These are phyloP conservation scores for Caenorhabditis panamensis DNA, from an alignment of 2,888 invertebrate species.

Conservation along the genomic window DNA sequence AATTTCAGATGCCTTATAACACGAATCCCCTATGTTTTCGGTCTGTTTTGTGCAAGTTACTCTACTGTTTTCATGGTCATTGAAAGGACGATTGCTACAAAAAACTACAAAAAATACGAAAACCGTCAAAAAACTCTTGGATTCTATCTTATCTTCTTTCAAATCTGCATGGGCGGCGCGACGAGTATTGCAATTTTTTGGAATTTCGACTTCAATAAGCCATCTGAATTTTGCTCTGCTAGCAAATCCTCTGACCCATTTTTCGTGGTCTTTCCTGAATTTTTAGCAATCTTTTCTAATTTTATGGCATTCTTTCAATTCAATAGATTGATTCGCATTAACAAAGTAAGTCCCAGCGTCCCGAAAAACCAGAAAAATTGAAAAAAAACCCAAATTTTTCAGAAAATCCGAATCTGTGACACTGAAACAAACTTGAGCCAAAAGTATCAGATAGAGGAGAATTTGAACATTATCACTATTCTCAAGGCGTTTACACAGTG, in stretches of 20 bases:
- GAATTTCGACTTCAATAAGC: conserved; percentile 34
- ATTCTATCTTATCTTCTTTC: conserved; percentile 8
- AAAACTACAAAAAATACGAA: conserved; percentile 36
- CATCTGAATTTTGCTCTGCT: conserved; percentile 38
- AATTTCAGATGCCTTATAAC: conserved; percentile 44
- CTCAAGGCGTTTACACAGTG: conserved; percentile 42
- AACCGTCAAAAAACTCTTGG: conserved; percentile 31
- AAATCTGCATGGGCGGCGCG: conserved; percentile 34
- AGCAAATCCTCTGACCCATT: conserved; percentile 28
- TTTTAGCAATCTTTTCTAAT: conserved; percentile 27
- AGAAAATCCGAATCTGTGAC: conserved; percentile 25
- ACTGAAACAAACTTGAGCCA: conserved; percentile 29
- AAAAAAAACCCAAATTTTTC: too few species aligned
- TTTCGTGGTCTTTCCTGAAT: conserved; percentile 32
- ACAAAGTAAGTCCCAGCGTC: neutral
- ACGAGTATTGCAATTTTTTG: conserved; percentile 44
- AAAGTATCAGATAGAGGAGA: conserved; percentile 53
- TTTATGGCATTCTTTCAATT: conserved; percentile 49
- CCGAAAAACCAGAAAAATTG: neutral
- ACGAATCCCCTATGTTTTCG: conserved; percentile 48
- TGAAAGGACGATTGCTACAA: conserved; percentile 50
- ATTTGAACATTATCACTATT: conserved; percentile 36
- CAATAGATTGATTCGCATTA: conserved; percentile 28
- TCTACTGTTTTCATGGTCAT: conserved; percentile 54
- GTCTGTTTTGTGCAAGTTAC: conserved; percentile 52